Base-by-base conservation (phyloP, 2,888 invertebrate genomes). In the Microplitis deprimator region DNA sequence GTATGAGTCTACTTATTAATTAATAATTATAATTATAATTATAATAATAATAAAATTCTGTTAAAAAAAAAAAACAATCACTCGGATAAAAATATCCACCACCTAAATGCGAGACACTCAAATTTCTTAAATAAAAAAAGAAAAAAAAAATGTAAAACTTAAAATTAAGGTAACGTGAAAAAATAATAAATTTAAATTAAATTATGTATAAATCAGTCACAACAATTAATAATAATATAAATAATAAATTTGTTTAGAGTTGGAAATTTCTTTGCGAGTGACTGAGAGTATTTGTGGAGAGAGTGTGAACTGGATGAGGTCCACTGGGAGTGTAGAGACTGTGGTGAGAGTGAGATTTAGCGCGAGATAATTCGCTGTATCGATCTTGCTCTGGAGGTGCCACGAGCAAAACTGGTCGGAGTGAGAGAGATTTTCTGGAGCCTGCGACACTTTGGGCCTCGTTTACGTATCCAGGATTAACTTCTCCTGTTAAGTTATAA, bases 351-450 rank as follows among this genome's bases (percentile, higher is more conserved):
- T 90, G 89, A 0, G 89, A 90, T 75, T 90, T 89, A 29, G 88
- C 89, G 69, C 89, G 83, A 0, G 89, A 90, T 59, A 90, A 81
- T 75, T 90, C 89, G 76, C 89, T 89, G 82, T 90, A 90, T 69
- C 89, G 87, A 76, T 90, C 89, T 76, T 90, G 89, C 69, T 90
- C 91, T 7, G 92, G 92, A 0, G 94, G 93, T 61, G 95, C 95
- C 91, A 96, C 94, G 84, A 97, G 91, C 71, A 97, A 91, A 7
- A 97, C 96, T 1, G 97, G 97, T 90, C 97, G 96, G 8, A 97
- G 91, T 73, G 96, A 96, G 6, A 97, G 91, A 0, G 96, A 96
- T 89, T 97, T 97, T 75, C 97, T 92, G 0, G 96, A 97, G 0
- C 95, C 95, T 8, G 95, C 94, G 73, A 96, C 93, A 82, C 96